phyloP scores from a whole-genome alignment of 2,113 vertebrate species.

The Rhagologus leucostigma region DNA sequence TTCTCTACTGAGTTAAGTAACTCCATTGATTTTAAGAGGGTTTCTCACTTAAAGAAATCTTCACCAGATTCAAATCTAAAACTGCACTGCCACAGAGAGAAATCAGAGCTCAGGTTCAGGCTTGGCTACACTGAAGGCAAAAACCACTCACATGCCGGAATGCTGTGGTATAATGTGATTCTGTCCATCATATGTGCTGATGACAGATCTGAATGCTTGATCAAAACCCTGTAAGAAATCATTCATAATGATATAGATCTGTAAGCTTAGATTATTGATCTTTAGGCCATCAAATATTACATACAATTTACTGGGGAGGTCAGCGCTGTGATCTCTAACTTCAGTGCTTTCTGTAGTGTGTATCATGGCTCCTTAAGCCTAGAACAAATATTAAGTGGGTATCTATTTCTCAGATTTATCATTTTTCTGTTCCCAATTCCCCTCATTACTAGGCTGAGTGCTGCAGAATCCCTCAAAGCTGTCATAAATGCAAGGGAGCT shows the following conservation, averaged over 20 bases:
- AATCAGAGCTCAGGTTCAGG: not conserved
- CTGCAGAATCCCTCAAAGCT: not conserved
- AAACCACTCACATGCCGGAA: not conserved
- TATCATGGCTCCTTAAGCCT: not conserved
- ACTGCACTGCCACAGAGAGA: not conserved
- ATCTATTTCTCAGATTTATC: not conserved
- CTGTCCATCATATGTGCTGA: not conserved
- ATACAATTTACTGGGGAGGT: not conserved
- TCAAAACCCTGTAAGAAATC: not conserved
- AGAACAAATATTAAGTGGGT: not conserved
- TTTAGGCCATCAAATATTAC: not conserved
- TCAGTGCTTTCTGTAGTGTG: rapidly evolving
- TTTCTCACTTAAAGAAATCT: not conserved
- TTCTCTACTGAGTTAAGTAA: not conserved
- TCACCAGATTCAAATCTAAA: not conserved
- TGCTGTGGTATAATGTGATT: not conserved
- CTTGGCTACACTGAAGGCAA: not conserved
- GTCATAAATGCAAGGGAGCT: not conserved
- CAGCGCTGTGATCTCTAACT: not conserved
- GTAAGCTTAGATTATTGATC: not conserved
- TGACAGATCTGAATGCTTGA: not conserved
- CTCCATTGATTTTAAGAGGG: not conserved
- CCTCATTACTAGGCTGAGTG: not conserved
- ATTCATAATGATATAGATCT: not conserved
- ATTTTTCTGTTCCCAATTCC: not conserved